A percentile compares a stretch with the other conserved stretches of the same genome.
Evolutionary conservation across 2,888 invertebrate genomes (phyloP).

Genomic region (Scrobipalpa costella): DNA sequence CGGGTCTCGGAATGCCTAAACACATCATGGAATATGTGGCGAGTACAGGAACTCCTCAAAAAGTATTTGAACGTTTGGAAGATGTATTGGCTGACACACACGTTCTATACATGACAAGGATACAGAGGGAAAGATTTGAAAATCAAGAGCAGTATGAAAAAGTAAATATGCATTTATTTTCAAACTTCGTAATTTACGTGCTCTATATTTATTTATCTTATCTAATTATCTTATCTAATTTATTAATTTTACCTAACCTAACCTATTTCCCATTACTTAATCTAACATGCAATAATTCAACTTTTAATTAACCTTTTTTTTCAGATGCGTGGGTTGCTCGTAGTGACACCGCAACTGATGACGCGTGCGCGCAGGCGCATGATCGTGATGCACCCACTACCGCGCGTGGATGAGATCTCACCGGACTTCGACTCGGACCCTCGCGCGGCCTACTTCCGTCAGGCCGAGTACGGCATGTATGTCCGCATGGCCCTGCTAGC

Average conservation of each 20-base stretch:
- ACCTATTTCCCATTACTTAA: not conserved
- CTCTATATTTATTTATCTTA: not conserved
- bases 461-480: conserved; percentile 98
- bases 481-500: conserved; percentile 98
- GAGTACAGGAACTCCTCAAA: conserved; percentile 89
- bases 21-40: conserved; percentile 90
- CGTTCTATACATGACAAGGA: conserved; percentile 98
- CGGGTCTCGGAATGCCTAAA: conserved; percentile 94
- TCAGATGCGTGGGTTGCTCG: conserved; percentile 91
- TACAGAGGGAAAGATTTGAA: conserved; percentile 95
- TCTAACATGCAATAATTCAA: not conserved
- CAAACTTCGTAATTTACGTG: not conserved
- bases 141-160: conserved; percentile 91
- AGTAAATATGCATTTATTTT: conserved; percentile 74
- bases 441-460: conserved; percentile 98
- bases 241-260: too few relatives aligned
- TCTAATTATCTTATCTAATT: too few relatives aligned
- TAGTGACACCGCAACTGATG: conserved; percentile 97
- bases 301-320: conserved; percentile 36
- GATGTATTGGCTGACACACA: conserved; percentile 95
- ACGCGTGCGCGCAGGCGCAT: conserved; percentile 95
- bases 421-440: conserved; percentile 97
- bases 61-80: conserved; percentile 87
- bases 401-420: conserved; percentile 96
- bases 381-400: conserved; percentile 98